Conservation (phyloP, 2,797 vertebrate species). For the Macroramphosus scolopax region DNA sequence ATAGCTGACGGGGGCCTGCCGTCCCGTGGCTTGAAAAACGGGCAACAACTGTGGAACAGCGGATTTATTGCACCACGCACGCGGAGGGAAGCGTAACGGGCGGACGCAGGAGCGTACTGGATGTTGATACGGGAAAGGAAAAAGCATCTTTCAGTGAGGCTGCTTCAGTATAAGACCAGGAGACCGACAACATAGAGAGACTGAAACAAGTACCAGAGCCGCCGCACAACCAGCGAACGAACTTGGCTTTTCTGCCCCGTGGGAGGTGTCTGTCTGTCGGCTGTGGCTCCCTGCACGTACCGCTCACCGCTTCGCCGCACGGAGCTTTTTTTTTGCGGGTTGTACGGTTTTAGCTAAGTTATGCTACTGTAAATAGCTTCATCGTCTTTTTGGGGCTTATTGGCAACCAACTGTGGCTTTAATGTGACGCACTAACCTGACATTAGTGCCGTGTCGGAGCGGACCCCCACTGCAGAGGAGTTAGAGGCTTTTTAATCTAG, state of each 20-base stretch:
- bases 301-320: conserved; percentile 12
- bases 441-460: conserved; percentile 42
- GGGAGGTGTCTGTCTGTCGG: conserved; percentile 58
- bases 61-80: conserved; percentile 27
- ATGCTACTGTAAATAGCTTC: conserved; percentile 34
- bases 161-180: conserved; percentile 32
- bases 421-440: conserved; percentile 68
- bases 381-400: conserved; percentile 21
- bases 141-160: conserved; percentile 24
- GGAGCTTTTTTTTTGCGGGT: not conserved
- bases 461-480: conserved; percentile 62
- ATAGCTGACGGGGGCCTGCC: conserved; percentile 38
- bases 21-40: conserved; percentile 34
- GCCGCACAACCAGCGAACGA: conserved; percentile 47
- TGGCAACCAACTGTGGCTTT: conserved; percentile 68
- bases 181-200: conserved; percentile 31
- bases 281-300: conserved; percentile 16
- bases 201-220: conserved; percentile 44
- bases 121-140: conserved; percentile 15
- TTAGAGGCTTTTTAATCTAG: conserved; percentile 39
- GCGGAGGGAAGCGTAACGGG: conserved; percentile 3
- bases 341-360: conserved; percentile 3
- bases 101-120: conserved; percentile 12
- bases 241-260: conserved; percentile 54
- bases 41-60: conserved; percentile 14